Conservation (phyloP, 2,113 vertebrate species). For the Lasiurus cinereus region DNA sequence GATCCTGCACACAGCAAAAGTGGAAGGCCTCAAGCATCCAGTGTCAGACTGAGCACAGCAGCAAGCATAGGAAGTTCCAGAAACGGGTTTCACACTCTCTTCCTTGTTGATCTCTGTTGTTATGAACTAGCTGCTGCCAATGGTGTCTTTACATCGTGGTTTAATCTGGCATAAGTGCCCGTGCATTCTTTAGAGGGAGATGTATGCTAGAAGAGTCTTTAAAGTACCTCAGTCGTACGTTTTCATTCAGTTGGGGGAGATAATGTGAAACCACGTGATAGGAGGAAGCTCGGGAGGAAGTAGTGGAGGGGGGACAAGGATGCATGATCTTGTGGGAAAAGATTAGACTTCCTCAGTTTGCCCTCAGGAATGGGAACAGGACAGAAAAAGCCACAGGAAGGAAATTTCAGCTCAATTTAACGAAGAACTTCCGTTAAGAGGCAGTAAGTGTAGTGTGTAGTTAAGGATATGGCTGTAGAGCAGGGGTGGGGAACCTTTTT, state of each 20-base stretch:
- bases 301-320: not conserved
- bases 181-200: not conserved
- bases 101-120: not conserved
- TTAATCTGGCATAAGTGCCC: not conserved
- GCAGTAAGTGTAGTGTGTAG: not conserved
- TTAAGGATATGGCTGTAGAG: not conserved
- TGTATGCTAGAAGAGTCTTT: not conserved
- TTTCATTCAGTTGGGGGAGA: constrained; percentile 1
- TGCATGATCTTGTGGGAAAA: not conserved
- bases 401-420: constrained; percentile 16
- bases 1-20: not conserved
- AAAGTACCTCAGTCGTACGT: not conserved
- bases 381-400: constrained; percentile 36
- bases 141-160: not conserved
- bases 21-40: not conserved
- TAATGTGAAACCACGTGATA: not conserved
- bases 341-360: constrained; percentile 24
- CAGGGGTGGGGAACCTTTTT: too few relatives aligned
- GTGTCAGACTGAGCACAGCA: not conserved
- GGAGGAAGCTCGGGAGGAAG: constrained; percentile 51
- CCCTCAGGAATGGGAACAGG: not conserved
- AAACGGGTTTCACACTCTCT: not conserved
- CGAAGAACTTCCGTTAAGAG: constrained; percentile 42
- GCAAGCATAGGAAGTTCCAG: not conserved
- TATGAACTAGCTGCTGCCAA: not conserved